Base-by-base conservation (phyloP, 2,888 invertebrate species). In the Troilus luridus region DNA sequence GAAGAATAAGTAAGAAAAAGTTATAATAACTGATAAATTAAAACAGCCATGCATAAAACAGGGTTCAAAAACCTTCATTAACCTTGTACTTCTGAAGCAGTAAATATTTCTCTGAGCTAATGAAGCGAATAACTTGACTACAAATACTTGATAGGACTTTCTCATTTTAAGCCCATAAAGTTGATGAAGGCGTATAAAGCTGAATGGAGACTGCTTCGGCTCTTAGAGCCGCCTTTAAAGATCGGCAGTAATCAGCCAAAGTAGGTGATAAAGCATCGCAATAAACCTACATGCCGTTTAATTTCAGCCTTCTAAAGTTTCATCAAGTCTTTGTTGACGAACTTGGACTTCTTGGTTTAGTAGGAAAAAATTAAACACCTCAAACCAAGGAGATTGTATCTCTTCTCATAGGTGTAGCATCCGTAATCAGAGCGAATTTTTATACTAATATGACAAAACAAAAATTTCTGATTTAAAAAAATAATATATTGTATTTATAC, bases 91-190 rank as follows among this genome's bases (percentile, higher is more conserved):
- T 2, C 24, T 12, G 41, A 41, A 19, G 27, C 72, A 77, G 27
- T 77, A 41, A 77, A 41, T 77, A 77, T 77, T 77, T 77, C 41
- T 21, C 8, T 41, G 27, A 77, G 41, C 17, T 77, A 77, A 77
- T 77, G 72, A 77, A 41, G 7, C 27, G 27, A 41, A 27, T 77
- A 77, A 77, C 17, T 77, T 77, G 8, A 0, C 72, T 77, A 77
- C 19, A 77, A 77, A 77, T 27, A 41, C 27, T 77, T 41, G 5
- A 41, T 41, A 27, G 72, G 27, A 77, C 72, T 77, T 77, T 77
- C 72, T 21, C 72, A 77, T 77, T 41, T 41, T 41, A 41, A 77
- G 72, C 27, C 41, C 27, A 77, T 77, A 77, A 77, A 77, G 72
- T 77, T 41, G 27, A 77, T 77, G 72, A 77, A 27, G 72, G 41